Percentiles rank a stretch among this genome's conserved stretches.
Conservation (phyloP, 2,113 vertebrate species). For the Pholis gunnellus region DNA sequence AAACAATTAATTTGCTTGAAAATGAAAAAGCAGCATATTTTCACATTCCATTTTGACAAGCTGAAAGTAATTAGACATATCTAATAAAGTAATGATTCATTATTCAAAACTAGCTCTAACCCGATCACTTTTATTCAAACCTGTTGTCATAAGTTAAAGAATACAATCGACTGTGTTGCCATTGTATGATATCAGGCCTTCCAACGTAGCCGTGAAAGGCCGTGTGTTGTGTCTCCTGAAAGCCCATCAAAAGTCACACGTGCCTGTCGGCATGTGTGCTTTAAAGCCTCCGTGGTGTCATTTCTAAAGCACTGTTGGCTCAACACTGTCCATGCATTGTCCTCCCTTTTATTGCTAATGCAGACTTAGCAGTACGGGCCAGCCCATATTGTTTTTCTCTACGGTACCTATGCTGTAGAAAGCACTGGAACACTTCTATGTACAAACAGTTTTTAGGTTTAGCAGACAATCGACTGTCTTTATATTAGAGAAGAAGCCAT, state of each 20-base stretch:
- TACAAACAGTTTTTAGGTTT: conserved; percentile 11
- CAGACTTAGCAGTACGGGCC: conserved; percentile 76
- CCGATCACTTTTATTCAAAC: neutral
- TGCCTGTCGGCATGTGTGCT: conserved; percentile 22
- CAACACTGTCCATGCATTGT: conserved; percentile 75
- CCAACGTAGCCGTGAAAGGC: neutral
- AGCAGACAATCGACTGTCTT: conserved; percentile 12
- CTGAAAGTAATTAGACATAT: neutral
- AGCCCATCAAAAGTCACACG: conserved; percentile 15
- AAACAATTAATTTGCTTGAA: neutral
- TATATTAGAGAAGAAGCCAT: neutral
- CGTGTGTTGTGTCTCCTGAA: conserved; percentile 27
- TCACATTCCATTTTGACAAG: neutral
- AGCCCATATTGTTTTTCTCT: conserved; percentile 68
- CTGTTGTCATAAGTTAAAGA: neutral
- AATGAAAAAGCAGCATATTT: neutral
- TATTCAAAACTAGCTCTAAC: neutral
- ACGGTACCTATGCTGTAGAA: conserved; percentile 71
- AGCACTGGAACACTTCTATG: conserved; percentile 65
- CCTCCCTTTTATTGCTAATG: conserved; percentile 73
- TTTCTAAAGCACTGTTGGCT: conserved; percentile 77
- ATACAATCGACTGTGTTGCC: neutral
- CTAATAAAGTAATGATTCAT: neutral
- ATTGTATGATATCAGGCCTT: neutral
- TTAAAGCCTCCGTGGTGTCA: conserved; percentile 55